Conservation (phyloP, 2,888 invertebrate species). For the Drosophila recens region DNA sequence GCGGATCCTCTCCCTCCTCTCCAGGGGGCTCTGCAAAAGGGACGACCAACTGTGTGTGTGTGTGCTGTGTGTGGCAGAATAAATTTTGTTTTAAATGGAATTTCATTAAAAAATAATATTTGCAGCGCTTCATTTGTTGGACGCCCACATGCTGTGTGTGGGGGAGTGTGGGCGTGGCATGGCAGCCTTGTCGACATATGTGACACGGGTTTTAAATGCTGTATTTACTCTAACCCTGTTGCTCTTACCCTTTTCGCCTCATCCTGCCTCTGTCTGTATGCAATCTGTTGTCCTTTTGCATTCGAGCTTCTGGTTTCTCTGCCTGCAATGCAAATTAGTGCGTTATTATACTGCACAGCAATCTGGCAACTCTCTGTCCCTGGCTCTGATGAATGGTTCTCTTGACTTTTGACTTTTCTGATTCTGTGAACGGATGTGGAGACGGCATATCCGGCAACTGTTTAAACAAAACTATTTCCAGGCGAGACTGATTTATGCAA, state of each 20-base stretch:
- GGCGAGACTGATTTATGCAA: slow-evolving; percentile 68
- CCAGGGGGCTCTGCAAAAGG: neutral
- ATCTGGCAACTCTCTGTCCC: slow-evolving; percentile 54
- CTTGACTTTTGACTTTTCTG: slow-evolving; percentile 47
- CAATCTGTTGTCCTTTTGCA: slow-evolving; percentile 41
- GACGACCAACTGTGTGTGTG: slow-evolving; percentile 31
- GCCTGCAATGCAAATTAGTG: slow-evolving; percentile 74
- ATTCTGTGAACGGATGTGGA: slow-evolving; percentile 11
- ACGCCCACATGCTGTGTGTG: slow-evolving; percentile 35
- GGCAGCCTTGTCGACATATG: slow-evolving; percentile 53
- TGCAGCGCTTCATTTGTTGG: slow-evolving; percentile 67
- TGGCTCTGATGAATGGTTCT: slow-evolving; percentile 56
- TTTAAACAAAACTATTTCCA: slow-evolving; percentile 69
- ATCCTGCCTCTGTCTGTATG: neutral
- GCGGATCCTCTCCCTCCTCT: slow-evolving; percentile 1
- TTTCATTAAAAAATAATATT: slow-evolving; percentile 78
- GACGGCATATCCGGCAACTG: slow-evolving; percentile 19
- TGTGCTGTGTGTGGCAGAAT: slow-evolving; percentile 46
- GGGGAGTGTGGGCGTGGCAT: slow-evolving; percentile 47
- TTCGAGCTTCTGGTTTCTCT: slow-evolving; percentile 6
- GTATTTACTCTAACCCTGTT: slow-evolving; percentile 11
- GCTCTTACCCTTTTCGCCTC: neutral
- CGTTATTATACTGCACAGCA: slow-evolving; percentile 68
- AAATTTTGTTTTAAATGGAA: slow-evolving; percentile 74
- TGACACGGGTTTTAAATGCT: slow-evolving; percentile 69